phyloP scores from a whole-genome alignment of 2,113 vertebrate species.

The Calyptommatus sinebrachiatus region DNA sequence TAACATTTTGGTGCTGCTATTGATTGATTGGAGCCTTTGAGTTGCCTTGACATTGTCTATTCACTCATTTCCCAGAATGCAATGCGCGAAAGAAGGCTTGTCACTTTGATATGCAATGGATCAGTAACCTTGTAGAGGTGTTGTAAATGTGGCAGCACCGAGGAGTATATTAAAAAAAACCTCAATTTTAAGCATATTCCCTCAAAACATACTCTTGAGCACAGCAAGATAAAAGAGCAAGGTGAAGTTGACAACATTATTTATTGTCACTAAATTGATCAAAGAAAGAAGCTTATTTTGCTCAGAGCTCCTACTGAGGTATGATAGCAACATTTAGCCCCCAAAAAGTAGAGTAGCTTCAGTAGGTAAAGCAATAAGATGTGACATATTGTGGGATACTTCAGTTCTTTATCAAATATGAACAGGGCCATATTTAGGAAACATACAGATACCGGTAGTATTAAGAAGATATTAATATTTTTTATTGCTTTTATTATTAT shows the following conservation, averaged over 20 bases:
- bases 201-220: conserved; percentile 41
- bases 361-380: background rate
- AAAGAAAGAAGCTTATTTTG: background rate
- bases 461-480: no score
- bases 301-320: conserved; percentile 13
- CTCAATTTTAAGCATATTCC: conserved; percentile 24
- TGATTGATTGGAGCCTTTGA: conserved; percentile 41
- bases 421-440: no score
- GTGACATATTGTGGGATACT: conserved; percentile 37
- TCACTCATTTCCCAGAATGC: conserved; percentile 41
- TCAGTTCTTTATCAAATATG: background rate
- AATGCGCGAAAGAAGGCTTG: conserved; percentile 49
- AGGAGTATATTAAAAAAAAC: conserved; percentile 26
- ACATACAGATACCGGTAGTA: no score
- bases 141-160: conserved; percentile 49
- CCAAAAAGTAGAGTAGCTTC: conserved; percentile 4
- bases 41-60: conserved; percentile 55
- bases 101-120: conserved; percentile 52
- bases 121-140: conserved; percentile 48
- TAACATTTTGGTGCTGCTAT: conserved; percentile 49
- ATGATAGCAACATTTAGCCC: background rate
- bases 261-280: conserved; percentile 37
- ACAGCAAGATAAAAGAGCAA: conserved; percentile 40
- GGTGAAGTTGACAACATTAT: conserved; percentile 44
- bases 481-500: no score